Base-by-base conservation (phyloP, 2,797 vertebrate genomes). In the Craterocephalus amniculus region DNA sequence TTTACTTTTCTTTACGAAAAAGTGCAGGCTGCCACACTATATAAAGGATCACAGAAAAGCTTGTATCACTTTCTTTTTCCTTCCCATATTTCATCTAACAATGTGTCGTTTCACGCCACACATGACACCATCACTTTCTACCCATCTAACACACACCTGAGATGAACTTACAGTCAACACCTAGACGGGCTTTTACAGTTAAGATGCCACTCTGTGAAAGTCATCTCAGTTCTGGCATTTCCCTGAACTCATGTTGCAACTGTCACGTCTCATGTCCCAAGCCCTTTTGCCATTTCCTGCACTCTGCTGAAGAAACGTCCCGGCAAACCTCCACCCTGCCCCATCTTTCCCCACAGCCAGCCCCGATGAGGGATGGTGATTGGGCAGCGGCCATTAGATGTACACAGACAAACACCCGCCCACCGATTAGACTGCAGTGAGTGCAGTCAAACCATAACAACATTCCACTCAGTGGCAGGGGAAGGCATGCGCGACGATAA, bases 361-460 rank as follows among this genome's bases (percentile, higher is more conserved):
- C 63, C 64, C 74, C 64, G 90, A 91, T 91, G 83, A 91, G 67
- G 80, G 84, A 84, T 14, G 66, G 59, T 87, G 87, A 91, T 92
- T 90, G 88, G 79, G 70, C 67, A 29, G 76, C 78, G 51, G 79
- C 60, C 79, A 72, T 85, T 88, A 79, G 80, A 83, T 27, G 70
- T 67, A 77, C 74, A 70, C 64, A 74, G 63, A 80, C 78, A 86
- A 73, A 84, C 77, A 81, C 58, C 79, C 83, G 65, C 83, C 80
- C 78, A 78, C 80, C 51, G 35, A 88, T 85, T 86, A 84, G 69
- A 70, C 68, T 34, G 86, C 64, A 63, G 72, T 54, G 80, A 89
- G 80, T 52, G 85, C 63, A 88, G 83, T 64, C 84, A 79, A 85
- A 85, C 72, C 84, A 88, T 85, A 93, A 90, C 89, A 90, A 87